Evolutionary conservation across 2,797 vertebrate species (phyloP).

Genomic region (Clarias pachynema): DNA sequence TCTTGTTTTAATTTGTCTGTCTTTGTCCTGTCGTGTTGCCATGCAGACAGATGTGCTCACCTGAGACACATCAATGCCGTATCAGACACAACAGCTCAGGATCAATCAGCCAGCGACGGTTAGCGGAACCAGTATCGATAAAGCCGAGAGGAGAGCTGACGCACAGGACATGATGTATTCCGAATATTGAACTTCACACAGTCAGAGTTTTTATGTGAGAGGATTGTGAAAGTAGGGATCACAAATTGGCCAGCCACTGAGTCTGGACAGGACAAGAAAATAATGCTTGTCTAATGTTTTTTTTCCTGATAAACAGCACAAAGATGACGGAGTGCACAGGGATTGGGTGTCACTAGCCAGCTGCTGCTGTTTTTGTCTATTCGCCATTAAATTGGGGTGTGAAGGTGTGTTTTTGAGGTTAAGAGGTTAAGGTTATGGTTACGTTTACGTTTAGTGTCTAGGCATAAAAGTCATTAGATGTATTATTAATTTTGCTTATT

Average conservation of each 20-base stretch:
- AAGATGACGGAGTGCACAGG: conserved; percentile 29
- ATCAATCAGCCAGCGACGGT: conserved; percentile 32
- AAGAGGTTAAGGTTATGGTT: not conserved
- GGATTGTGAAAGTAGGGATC: conserved; percentile 21
- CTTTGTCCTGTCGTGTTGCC: conserved; percentile 22
- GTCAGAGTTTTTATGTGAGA: not conserved
- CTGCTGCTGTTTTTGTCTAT: conserved; percentile 54
- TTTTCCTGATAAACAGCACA: conserved; percentile 42
- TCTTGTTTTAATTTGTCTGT: not conserved
- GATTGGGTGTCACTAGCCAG: conserved; percentile 55
- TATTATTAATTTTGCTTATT: not conserved
- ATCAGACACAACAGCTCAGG: conserved; percentile 20
- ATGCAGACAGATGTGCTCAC: conserved; percentile 43
- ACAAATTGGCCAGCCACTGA: conserved; percentile 41
- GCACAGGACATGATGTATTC: conserved; percentile 30
- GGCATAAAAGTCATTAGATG: not conserved
- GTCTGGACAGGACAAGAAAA: conserved; percentile 43
- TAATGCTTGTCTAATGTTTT: conserved; percentile 28
- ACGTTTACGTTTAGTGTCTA: not conserved
- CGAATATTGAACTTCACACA: conserved; percentile 16
- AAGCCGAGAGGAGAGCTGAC: conserved; percentile 20
- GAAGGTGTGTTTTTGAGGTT: not conserved
- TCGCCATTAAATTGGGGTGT: not conserved
- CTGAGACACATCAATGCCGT: conserved; percentile 28
- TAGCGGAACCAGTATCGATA: conserved; percentile 18